These are phyloP conservation scores for Nebria brevicollis DNA, from an alignment of 2,888 invertebrate species.

Conservation along the genomic window DNA sequence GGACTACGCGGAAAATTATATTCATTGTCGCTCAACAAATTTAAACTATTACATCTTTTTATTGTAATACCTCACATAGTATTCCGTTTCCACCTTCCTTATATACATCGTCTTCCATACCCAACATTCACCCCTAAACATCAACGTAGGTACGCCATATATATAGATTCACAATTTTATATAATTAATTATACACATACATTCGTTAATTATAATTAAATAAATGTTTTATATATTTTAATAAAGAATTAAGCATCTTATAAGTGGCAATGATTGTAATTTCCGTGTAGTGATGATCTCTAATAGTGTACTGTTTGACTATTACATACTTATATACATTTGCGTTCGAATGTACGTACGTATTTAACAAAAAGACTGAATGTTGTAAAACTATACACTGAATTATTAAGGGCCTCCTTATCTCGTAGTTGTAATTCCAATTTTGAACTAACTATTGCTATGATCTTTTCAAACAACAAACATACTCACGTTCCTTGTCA, in stretches of 20 bases:
- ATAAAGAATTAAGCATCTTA: too few relatives aligned
- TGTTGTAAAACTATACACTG: conserved; percentile 23
- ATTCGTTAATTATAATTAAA: too few relatives aligned
- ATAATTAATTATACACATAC: too few relatives aligned
- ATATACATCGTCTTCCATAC: too few relatives aligned
- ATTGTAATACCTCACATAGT: too few relatives aligned
- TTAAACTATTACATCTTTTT: too few relatives aligned
- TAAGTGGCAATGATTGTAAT: not conserved
- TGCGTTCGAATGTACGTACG: conserved; percentile 10
- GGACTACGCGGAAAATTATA: not conserved
- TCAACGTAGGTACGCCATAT: too few relatives aligned
- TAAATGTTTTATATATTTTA: too few relatives aligned
- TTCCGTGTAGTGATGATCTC: not conserved
- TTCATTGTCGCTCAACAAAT: not conserved
- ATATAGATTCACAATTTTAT: too few relatives aligned
- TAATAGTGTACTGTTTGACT: not conserved
- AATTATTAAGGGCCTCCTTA: conserved; percentile 28
- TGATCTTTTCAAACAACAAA: not conserved
- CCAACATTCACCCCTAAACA: too few relatives aligned
- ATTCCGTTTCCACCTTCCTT: too few relatives aligned
- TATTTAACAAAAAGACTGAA: conserved; percentile 28
- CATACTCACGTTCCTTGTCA: not conserved
- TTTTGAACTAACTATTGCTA: conserved; percentile 11
- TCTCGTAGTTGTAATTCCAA: conserved; percentile 21
- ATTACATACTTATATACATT: not conserved